These are phyloP conservation scores for Dermolepida albohirtum DNA, from an alignment of 2,888 invertebrate species.

Conservation along the genomic window DNA sequence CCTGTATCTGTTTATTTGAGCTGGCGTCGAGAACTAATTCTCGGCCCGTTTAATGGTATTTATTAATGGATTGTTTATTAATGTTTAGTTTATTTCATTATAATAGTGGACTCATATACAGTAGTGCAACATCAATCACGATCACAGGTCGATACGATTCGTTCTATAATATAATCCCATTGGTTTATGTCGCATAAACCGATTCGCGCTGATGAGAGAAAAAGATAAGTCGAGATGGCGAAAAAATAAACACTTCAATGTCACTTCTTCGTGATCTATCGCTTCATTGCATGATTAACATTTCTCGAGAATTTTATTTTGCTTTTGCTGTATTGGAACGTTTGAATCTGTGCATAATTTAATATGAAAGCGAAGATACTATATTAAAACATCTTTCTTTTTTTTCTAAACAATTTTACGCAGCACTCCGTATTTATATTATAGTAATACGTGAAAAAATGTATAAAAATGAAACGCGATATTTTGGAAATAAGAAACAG, in stretches of 20 bases:
- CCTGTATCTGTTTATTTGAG: constrained; percentile 61
- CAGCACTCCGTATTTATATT: no score
- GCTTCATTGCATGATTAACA: not conserved
- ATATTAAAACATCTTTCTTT: no score
- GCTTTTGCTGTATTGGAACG: no score
- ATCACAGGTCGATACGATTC: constrained; percentile 28
- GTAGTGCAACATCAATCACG: constrained; percentile 40
- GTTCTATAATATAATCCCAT: constrained; percentile 10
- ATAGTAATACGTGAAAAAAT: no score
- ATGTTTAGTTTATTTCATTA: constrained; percentile 60
- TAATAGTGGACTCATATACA: constrained; percentile 37
- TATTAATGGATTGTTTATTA: constrained; percentile 63
- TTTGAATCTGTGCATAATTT: no score
- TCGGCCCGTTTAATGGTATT: constrained; percentile 61
- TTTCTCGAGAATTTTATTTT: no score
- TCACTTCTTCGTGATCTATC: constrained; percentile 9
- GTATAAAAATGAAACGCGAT: no score
- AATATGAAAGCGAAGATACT: no score
- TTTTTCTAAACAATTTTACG: no score
- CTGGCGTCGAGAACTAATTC: constrained; percentile 62
- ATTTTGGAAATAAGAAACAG: no score
- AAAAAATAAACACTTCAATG: constrained; percentile 20
- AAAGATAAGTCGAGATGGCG: constrained; percentile 16
- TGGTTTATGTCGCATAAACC: constrained; percentile 28
- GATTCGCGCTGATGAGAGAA: constrained; percentile 19